phyloP scores from a whole-genome alignment of 1,140 invertebrate species.

The Papilio xuthus region DNA sequence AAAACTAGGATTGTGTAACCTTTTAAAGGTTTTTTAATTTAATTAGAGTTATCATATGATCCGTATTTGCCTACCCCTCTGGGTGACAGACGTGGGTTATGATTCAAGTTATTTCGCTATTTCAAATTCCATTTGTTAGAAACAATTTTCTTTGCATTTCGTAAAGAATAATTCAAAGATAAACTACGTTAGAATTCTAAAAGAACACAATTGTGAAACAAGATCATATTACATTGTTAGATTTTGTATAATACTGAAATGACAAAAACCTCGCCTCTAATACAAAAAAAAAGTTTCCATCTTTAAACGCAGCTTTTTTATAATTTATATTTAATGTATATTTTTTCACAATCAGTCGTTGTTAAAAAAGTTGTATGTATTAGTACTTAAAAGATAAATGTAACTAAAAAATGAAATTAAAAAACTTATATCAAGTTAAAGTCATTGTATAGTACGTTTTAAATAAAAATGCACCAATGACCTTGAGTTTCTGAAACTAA shows the following conservation, averaged over 20 bases:
- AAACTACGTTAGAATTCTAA: too few species aligned
- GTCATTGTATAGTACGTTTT: background rate
- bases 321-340: background rate
- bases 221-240: background rate
- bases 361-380: background rate
- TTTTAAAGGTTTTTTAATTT: background rate
- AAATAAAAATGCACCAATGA: too few species aligned
- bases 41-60: too few species aligned
- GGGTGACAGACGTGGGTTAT: too few species aligned
- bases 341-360: background rate
- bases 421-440: background rate
- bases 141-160: too few species aligned
- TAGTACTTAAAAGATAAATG: slow-evolving; percentile 23
- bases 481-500: too few species aligned
- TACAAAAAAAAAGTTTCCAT: background rate
- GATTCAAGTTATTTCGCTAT: background rate
- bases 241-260: background rate
- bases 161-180: too few species aligned
- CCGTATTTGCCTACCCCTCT: too few species aligned
- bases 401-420: background rate
- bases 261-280: background rate
- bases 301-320: slow-evolving; percentile 1
- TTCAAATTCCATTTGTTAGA: background rate
- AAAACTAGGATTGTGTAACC: background rate
- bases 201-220: background rate